Evolutionary conservation across 2,797 vertebrate genomes (phyloP), one percentile per base, ranked within the genome.

Genomic region (Enteromius fasciolatus): DNA sequence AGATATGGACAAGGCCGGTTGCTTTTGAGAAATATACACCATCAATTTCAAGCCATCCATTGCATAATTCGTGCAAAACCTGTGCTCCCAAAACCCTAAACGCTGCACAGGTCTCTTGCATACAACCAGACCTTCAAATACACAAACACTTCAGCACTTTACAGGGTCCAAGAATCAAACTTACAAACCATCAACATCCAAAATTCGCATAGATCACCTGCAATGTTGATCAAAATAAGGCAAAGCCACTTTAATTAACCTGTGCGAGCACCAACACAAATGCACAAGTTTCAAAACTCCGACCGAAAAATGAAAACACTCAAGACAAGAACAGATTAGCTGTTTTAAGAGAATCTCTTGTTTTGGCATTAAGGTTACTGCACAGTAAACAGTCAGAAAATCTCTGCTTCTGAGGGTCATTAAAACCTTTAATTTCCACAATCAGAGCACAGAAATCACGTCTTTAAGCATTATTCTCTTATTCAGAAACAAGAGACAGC

Each of bases 401-500:
- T 39, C 54, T 36, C 2, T 25, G 36, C 8, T 18, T 7, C 61
- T 52, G 11, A 78, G 46, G 4, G 28, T 52, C 20, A 39, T 63
- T 78, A 66, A 33, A 78, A 50, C 18, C 23, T 28, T 50, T 78
- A 7, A 23, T 33, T 52, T 17, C 41, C 59, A n/a, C 41, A 66
- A 20, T 41, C 14, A 64, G 17, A 48, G 48, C 9, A 39, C 12
- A 64, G 18, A 20, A 8, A 67, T 36, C 31, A 20, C 5, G 1
- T 28, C 14, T 41, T 54, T 7, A 68, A 39, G 15, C n/a, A 28
- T 50, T 66, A 10, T 33, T 68, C 10, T 68, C n/a, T 41, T 17
- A 8, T 79, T 79, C 31, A 68, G 39, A 69, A 78, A 50, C n/a
- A 39, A n/a, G 20, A 50, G n/a, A 25, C n/a, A 41, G 64, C 14